A percentile compares a stretch with the other conserved stretches of the same genome.
Evolutionary conservation across 2,113 vertebrate genomes (phyloP).

Genomic region (Vombatus ursinus): DNA sequence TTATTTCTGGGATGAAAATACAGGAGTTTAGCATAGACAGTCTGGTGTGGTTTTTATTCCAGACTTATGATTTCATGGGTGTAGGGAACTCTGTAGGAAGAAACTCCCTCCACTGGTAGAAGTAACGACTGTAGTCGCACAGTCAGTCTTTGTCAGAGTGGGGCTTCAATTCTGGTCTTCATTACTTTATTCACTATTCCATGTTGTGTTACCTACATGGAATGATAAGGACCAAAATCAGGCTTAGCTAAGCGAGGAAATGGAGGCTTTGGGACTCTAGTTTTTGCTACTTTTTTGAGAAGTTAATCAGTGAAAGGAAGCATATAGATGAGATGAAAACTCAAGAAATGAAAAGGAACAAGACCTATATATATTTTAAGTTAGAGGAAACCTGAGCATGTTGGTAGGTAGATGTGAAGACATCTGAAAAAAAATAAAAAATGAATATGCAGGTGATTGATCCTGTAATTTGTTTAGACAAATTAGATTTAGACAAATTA

Average conservation of each 20-base stretch:
- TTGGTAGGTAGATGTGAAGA: not conserved
- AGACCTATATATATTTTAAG: not conserved
- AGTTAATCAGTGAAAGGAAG: not conserved
- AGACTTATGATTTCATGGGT: not conserved
- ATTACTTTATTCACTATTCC: not conserved
- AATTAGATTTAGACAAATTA: too few species aligned
- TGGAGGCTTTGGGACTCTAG: not conserved
- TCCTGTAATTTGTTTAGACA: not conserved
- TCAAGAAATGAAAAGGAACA: not conserved
- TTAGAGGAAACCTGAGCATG: not conserved
- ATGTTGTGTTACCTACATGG: not conserved
- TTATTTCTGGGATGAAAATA: not conserved
- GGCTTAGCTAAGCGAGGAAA: not conserved
- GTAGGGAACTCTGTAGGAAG: not conserved
- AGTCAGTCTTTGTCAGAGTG: not conserved
- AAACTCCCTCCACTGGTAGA: not conserved
- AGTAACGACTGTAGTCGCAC: not conserved
- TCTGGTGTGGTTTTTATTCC: not conserved
- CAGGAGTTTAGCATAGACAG: not conserved
- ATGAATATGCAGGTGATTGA: not conserved
- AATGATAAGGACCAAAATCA: not conserved
- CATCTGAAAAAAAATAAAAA: not conserved
- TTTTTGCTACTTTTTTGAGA: not conserved
- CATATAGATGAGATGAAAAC: not conserved
- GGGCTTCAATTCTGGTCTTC: not conserved